Evolutionary conservation across 2,113 vertebrate species (phyloP), one percentile per base, ranked within the genome.

Genomic region (Leptosomus discolor): DNA sequence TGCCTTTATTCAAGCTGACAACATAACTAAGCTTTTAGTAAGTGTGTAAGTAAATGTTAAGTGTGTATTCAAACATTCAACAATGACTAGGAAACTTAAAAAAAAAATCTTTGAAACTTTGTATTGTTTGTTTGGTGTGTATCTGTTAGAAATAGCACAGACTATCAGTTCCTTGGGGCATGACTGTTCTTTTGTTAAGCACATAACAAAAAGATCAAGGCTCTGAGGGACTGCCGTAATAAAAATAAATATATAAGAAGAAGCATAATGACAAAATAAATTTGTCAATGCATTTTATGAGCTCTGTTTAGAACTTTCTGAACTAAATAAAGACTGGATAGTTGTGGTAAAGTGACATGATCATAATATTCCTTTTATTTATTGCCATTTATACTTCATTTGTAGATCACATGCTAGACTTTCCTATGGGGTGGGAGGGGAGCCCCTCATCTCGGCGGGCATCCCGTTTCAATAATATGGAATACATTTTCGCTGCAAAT

Each of bases 1-100:
- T 92, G 96, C 93, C 91, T 96, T 94, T 71, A 79, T 96, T 96
- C 94, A 83, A 27, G 91, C 87, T 94, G 95, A 95, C 93, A 95
- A 76, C 91, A 15, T 37, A 53, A 46, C 92, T 94, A 79, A 90
- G 94, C 91, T 91, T 76, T 91, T 21, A 77, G 94, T 95, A 94
- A 97, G 82, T 50, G 93, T 92, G 92, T 94, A 61, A 96, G 94
- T 91, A 64, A 97, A 95, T 94, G 96, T 69, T 96, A 79, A 95
- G 91, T 69, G 36, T 88, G 94, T 90, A 95, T 96, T 97, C 91
- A 97, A 95, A 95, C 89, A 65, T 20, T 39, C 87, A 90, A 96
- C 95, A 96, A 95, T 95, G 96, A 86, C 41, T 51, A 92, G 95
- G 93, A 92, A 94, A 94, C 96, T 70, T 85, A 11, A 94, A 88